Evolutionary conservation across 1,140 invertebrate genomes (phyloP), one percentile per base, ranked within the genome.

Genomic region (Campoletis sonorensis): DNA sequence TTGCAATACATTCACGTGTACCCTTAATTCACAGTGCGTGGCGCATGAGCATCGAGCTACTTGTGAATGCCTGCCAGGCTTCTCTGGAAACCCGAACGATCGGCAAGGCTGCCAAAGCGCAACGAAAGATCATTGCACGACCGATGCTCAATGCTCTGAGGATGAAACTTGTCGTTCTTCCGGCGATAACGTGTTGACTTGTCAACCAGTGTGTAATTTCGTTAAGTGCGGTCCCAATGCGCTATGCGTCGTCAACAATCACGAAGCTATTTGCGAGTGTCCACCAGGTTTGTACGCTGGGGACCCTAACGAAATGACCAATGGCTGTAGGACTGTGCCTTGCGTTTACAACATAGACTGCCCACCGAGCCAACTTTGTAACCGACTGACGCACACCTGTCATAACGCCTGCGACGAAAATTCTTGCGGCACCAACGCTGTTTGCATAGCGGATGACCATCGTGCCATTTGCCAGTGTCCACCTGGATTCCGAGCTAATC

Each of bases 281-380:
- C 97, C 97, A 10, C 94, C 95, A 7, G 97, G 97, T 18, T 94
- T 95, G 0, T 97, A 94, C 88, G 95, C 96, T 10, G 97, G 97
- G 1, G 95, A 98, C 93, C 96, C 97, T 0, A 95, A 96, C 86
- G 96, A 97, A 87, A 89, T 93, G 0, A 91, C 92, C 27, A 93
- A 93, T 82, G 96, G 96, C 26, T 98, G 97, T 86, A 93, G 94
- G 88, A 93, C 94, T 33, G 97, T 97, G 1, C 95, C 96, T 11
- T 97, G 97, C 88, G 95, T 97, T 33, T 97, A 96, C 86, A 97
- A 97, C 85, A 94, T 94, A 33, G 97, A 98, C 86, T 97, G 97
- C 88, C 95, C 95, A 16, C 91, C 94, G 2, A 93, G 94, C 40
- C 96, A 98, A 88, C 91, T 97, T 51, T 97, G 97, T 85, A 96